Percentiles rank a stretch among this genome's conserved stretches.
Evolutionary conservation across 2,888 invertebrate species (phyloP).

Genomic region (Eristalis pertinax): DNA sequence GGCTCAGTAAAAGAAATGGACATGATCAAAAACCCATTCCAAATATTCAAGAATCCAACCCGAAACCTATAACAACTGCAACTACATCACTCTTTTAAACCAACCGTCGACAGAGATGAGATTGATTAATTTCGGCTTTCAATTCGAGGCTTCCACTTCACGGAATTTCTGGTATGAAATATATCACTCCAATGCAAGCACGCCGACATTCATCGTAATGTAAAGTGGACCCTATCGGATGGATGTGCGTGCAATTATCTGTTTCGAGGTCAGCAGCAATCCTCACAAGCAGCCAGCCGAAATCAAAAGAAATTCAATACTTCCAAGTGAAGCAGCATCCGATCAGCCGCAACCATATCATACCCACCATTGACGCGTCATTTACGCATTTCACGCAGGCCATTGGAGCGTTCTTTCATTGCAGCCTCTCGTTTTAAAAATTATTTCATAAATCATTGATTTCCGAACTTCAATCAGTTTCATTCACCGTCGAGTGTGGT

Average conservation of each 20-base stretch:
- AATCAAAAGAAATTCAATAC: background rate
- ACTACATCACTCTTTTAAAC: no score
- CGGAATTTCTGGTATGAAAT: no score
- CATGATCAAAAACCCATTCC: no score
- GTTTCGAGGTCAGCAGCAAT: background rate
- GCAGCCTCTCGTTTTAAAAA: background rate
- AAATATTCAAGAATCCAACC: no score
- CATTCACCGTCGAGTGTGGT: constrained; percentile 23
- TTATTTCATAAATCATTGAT: constrained; percentile 27
- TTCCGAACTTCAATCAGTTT: constrained; percentile 24
- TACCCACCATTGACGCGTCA: background rate
- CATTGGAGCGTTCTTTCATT: background rate
- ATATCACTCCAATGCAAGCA: no score
- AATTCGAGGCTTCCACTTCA: no score
- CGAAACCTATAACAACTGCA: no score
- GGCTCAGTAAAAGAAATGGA: no score
- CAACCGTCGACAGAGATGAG: no score
- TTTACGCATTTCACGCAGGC: background rate
- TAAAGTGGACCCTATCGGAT: no score
- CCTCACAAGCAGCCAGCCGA: background rate
- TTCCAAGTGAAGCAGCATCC: background rate
- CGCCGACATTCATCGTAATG: no score
- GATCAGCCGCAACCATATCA: background rate
- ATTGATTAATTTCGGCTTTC: no score
- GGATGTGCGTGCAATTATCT: background rate